These are phyloP conservation scores for Botia almorhae DNA, from an alignment of 2,797 vertebrate species.

Conservation along the genomic window DNA sequence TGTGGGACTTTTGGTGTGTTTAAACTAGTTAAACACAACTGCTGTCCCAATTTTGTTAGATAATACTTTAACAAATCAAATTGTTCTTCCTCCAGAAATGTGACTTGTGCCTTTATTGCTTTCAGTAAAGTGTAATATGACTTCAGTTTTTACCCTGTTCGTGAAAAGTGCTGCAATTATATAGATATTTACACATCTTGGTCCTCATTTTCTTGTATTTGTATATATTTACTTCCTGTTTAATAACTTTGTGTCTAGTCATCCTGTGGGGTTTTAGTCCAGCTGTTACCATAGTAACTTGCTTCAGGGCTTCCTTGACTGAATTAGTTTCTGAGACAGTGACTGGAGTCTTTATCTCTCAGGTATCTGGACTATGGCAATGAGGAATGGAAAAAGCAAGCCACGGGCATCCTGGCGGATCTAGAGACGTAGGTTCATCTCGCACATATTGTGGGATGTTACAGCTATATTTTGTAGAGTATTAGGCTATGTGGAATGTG, in stretches of 20 bases:
- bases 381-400: conserved; percentile 87
- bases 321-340: conserved; percentile 17
- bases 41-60: too few species aligned
- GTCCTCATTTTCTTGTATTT: neutral
- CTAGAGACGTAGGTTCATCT: conserved; percentile 89
- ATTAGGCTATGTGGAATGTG: too few species aligned
- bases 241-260: neutral
- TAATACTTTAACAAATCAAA: too few species aligned
- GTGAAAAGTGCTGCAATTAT: neutral
- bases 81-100: too few species aligned
- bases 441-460: conserved; percentile 1
- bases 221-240: neutral
- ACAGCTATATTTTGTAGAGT: too few species aligned
- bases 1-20: too few species aligned
- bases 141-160: neutral
- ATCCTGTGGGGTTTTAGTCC: neutral
- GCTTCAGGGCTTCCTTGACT: neutral
- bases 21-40: too few species aligned
- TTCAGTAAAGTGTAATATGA: too few species aligned
- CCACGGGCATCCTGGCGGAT: conserved; percentile 81
- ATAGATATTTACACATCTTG: too few species aligned
- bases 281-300: neutral
- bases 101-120: too few species aligned
- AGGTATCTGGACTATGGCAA: conserved; percentile 99
- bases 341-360: conserved; percentile 20